Evolutionary conservation across 2,888 invertebrate genomes (phyloP).

Genomic region (Hydropsyche betteni): DNA sequence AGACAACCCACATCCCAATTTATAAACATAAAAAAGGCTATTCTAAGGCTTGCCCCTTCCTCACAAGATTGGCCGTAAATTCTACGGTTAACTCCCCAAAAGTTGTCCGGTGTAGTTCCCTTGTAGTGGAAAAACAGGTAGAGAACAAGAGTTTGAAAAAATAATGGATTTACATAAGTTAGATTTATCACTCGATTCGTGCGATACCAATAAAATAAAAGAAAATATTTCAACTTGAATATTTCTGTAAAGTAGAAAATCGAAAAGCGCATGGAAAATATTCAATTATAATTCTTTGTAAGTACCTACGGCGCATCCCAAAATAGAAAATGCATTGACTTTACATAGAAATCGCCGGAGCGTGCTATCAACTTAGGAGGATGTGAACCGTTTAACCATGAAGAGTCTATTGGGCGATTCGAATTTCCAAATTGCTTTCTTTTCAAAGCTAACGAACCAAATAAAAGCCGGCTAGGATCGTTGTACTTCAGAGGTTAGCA

Average conservation of each 20-base stretch:
- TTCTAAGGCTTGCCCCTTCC: slow-evolving; percentile 43
- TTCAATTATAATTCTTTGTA: neutral
- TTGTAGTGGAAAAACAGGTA: slow-evolving; percentile 10
- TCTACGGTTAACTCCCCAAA: slow-evolving; percentile 43
- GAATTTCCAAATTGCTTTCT: slow-evolving; percentile 50
- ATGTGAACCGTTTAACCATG: slow-evolving; percentile 41
- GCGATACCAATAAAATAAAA: neutral
- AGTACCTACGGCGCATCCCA: neutral
- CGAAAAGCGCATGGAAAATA: slow-evolving; percentile 5
- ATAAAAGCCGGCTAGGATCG: slow-evolving; percentile 38
- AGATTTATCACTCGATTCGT: neutral
- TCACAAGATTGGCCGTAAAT: slow-evolving; percentile 43
- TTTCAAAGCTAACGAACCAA: slow-evolving; percentile 49
- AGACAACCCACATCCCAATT: slow-evolving; percentile 40
- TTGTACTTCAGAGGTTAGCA: slow-evolving; percentile 1
- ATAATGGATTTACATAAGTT: slow-evolving; percentile 9
- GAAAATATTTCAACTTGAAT: neutral
- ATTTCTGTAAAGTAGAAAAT: neutral
- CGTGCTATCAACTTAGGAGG: slow-evolving; percentile 34
- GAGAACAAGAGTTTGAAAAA: slow-evolving; percentile 6
- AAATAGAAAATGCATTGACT: slow-evolving; percentile 10
- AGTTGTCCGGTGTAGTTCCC: neutral
- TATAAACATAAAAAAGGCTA: slow-evolving; percentile 41
- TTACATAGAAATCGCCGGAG: slow-evolving; percentile 24
- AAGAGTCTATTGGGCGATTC: slow-evolving; percentile 51